Evolutionary conservation across 2,888 invertebrate genomes (phyloP).

Genomic region (Mesorhabditis belari): DNA sequence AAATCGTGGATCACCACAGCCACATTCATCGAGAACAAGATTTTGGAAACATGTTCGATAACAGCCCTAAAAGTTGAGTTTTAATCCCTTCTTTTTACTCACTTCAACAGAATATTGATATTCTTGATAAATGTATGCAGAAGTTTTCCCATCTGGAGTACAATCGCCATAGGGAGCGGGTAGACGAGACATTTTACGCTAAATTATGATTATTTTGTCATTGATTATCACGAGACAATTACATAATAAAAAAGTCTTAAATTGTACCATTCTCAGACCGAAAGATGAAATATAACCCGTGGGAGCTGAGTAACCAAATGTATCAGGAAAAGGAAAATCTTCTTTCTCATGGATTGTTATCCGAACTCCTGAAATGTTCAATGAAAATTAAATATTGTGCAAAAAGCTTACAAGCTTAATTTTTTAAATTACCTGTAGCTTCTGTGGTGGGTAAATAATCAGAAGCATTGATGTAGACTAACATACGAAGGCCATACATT

Average conservation of each 20-base stretch:
- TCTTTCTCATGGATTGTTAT: constrained; percentile 49
- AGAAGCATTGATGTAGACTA: constrained; percentile 46
- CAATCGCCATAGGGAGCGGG: constrained; percentile 50
- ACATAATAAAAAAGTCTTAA: background rate
- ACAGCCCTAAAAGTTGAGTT: constrained; percentile 33
- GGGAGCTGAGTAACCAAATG: constrained; percentile 46
- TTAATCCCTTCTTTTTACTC: background rate
- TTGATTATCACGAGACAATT: background rate
- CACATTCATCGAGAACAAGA: constrained; percentile 41
- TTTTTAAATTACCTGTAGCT: constrained; percentile 22
- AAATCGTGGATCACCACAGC: constrained; percentile 51
- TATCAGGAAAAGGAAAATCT: constrained; percentile 50
- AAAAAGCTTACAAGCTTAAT: constrained; percentile 31
- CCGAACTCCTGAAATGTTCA: constrained; percentile 37
- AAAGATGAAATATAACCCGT: constrained; percentile 48
- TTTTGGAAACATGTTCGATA: constrained; percentile 50
- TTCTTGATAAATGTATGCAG: constrained; percentile 43
- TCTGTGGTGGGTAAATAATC: constrained; percentile 51
- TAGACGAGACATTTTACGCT: constrained; percentile 40
- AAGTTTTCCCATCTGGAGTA: constrained; percentile 39
- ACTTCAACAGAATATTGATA: constrained; percentile 49
- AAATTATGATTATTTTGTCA: constrained; percentile 3
- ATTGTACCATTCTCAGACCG: constrained; percentile 35
- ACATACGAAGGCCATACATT: constrained; percentile 48
- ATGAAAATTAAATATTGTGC: constrained; percentile 9